Base-by-base conservation (phyloP, 1,140 invertebrate species). In the Rhyzopertha dominica region DNA sequence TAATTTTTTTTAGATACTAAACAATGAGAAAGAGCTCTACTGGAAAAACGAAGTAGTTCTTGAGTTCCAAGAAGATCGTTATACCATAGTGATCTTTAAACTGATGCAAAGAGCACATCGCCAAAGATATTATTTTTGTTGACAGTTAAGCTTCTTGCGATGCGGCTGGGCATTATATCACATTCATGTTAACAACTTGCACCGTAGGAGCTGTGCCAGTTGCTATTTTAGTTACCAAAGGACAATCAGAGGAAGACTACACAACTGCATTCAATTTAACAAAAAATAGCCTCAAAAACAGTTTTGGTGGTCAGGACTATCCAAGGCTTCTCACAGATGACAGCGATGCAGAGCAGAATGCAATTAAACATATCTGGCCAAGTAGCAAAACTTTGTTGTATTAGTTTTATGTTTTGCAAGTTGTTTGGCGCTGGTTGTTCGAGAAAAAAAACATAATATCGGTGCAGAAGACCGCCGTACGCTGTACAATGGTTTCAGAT, bases 271-370 rank as follows among this genome's bases (percentile, higher is more conserved):
- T 29, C 28, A 12, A 19, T 4, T 26, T 40, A 16, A n/a, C 28
- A 28, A 40, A 28, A 28, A n/a, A 12, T 7, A 5, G 13, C n/a
- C 10, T 12, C 17, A 5, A 8, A 29, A 40, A 28, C 10, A 9
- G 13, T 4, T 40, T 40, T 40, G 37, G 20, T 8, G 37, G 37
- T 14, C 14, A 40, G 8, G 10, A n/a, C n/a, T n/a, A n/a, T n/a
- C n/a, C n/a, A n/a, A n/a, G n/a, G n/a, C 39, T 45, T 29, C 13
- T 45, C 13, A 39, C 31, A 5, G 43, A 45, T 18, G 28, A 45
- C 18, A 38, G 19, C 22, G 17, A 17, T 38, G 32, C 43, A n/a
- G 43, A 38, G 29, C 14, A 45, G 30, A 39, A 5, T 5, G 43
- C 43, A 29, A 12, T 45, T 7, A 17, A 2, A 24, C 10, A 40